Evolutionary conservation across 2,113 vertebrate genomes (phyloP).

Genomic region (Notarius lentiginosus): DNA sequence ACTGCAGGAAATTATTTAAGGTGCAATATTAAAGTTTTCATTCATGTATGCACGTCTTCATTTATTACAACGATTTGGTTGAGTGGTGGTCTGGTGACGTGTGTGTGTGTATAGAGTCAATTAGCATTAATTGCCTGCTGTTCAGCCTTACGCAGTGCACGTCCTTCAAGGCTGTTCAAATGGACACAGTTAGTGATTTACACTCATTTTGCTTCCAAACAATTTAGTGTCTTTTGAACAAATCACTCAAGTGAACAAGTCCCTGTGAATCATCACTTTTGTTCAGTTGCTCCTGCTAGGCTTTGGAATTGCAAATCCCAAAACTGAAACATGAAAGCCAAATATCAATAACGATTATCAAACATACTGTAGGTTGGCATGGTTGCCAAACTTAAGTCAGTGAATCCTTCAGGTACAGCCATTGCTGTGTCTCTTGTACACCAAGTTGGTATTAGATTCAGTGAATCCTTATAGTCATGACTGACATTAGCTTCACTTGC

Average conservation of each 20-base stretch:
- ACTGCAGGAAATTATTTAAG: background rate
- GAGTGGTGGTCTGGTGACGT: background rate
- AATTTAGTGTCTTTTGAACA: background rate
- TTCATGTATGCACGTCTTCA: background rate
- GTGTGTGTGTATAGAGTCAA: background rate
- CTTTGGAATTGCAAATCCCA: background rate
- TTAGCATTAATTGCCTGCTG: conserved; percentile 25
- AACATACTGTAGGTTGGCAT: background rate
- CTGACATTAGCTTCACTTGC: background rate
- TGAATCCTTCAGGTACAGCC: background rate
- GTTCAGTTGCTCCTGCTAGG: background rate
- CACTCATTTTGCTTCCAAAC: background rate
- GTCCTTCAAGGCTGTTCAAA: background rate
- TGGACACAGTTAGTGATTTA: background rate
- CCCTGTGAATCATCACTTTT: background rate
- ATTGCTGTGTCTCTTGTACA: background rate
- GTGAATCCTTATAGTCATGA: background rate
- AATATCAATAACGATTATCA: background rate
- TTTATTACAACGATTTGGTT: conserved; percentile 12
- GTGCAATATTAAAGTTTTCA: background rate
- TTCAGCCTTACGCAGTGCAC: background rate
- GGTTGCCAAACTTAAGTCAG: background rate
- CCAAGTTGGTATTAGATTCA: background rate
- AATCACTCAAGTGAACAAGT: background rate
- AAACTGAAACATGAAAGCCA: background rate